These are phyloP conservation scores for Tubulanus polymorphus DNA, from an alignment of 2,888 invertebrate genomes.

Conservation along the genomic window DNA sequence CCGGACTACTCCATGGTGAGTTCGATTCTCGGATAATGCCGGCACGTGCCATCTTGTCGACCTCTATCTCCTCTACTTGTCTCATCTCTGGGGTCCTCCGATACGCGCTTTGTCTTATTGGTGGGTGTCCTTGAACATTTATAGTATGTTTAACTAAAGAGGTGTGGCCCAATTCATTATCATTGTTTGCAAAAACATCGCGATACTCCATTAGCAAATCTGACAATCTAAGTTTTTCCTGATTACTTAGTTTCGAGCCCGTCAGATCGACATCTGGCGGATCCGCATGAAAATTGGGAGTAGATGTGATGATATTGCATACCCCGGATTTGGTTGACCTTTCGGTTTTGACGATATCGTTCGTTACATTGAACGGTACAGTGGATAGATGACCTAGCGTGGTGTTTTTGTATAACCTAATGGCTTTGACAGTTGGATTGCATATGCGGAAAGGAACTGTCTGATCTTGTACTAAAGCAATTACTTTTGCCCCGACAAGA, in stretches of 20 bases:
- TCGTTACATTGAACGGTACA: not conserved
- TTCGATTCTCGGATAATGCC: slow-evolving; percentile 4
- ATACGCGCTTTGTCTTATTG: not conserved
- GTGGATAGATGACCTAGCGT: not conserved
- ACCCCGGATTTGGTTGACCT: no score
- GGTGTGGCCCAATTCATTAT: slow-evolving; percentile 5
- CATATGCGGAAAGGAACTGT: not conserved
- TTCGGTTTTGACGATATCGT: no score
- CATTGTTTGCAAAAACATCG: not conserved
- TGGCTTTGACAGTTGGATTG: not conserved
- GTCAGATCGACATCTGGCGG: not conserved
- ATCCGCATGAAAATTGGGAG: not conserved
- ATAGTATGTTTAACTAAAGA: slow-evolving; percentile 1
- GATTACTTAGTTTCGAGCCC: not conserved
- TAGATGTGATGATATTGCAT: no score
- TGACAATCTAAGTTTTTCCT: not conserved
- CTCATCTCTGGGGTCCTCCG: not conserved
- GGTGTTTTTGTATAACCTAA: not conserved
- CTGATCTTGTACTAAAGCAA: not conserved
- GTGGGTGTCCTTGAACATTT: not conserved
- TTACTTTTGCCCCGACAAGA: not conserved
- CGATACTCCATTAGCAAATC: not conserved
- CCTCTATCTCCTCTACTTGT: not conserved
- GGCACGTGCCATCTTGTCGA: slow-evolving; percentile 1
- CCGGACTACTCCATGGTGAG: not conserved